phyloP scores from a whole-genome alignment of 1,140 invertebrate genomes.

The Pseudomyrmex flavicornis region DNA sequence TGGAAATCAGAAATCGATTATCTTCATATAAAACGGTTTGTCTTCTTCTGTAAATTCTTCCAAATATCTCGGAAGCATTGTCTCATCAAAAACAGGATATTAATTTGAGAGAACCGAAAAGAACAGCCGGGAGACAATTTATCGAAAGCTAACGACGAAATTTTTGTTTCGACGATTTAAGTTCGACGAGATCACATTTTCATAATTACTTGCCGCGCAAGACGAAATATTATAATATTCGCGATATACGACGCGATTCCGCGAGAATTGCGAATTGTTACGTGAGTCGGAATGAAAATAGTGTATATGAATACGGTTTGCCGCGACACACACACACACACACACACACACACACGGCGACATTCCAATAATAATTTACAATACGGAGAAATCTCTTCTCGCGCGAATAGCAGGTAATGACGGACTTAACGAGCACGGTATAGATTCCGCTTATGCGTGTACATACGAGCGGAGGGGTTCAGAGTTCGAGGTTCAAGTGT shows the following conservation, averaged over 20 bases:
- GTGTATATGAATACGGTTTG: slow-evolving; percentile 22
- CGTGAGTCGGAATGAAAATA: slow-evolving; percentile 27
- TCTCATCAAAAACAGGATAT: neutral
- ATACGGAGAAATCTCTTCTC: slow-evolving; percentile 32
- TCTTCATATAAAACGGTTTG: neutral
- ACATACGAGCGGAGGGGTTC: slow-evolving; percentile 31
- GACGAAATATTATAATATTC: slow-evolving; percentile 2
- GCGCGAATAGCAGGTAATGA: slow-evolving; percentile 55
- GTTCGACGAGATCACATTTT: neutral
- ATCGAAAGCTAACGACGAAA: too few species aligned
- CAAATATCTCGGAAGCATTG: slow-evolving; percentile 12
- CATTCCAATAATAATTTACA: slow-evolving; percentile 55
- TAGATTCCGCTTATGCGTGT: slow-evolving; percentile 29
- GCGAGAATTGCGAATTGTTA: slow-evolving; percentile 24
- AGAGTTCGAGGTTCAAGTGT: slow-evolving; percentile 73
- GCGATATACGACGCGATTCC: slow-evolving; percentile 27
- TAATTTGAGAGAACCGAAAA: too few species aligned
- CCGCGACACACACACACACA: neutral
- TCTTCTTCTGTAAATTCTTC: slow-evolving; percentile 42
- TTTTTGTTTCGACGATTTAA: slow-evolving; percentile 4
- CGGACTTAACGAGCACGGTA: slow-evolving; percentile 44
- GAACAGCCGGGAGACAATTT: too few species aligned
- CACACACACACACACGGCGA: neutral
- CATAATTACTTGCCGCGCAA: neutral
- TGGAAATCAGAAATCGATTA: slow-evolving; percentile 65